phyloP scores from a whole-genome alignment of 2,797 vertebrate genomes.

The Vultur gryphus region DNA sequence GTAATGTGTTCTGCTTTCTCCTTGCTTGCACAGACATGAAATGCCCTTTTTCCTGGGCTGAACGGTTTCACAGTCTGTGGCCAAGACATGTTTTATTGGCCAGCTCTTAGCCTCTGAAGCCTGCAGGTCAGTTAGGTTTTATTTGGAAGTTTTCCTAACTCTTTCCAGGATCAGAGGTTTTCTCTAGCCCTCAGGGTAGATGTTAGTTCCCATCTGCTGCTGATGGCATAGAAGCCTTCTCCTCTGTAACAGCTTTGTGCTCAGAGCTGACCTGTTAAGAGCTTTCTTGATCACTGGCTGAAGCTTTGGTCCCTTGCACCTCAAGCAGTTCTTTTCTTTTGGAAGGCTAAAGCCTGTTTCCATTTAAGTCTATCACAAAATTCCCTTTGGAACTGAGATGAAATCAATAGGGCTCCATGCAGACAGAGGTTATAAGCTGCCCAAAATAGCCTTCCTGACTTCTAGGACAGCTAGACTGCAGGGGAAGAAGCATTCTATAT shows the following conservation, averaged over 20 bases:
- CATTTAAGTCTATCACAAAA: neutral
- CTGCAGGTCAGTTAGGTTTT: neutral
- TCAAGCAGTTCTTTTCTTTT: neutral
- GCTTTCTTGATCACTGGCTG: neutral
- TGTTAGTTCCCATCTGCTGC: neutral
- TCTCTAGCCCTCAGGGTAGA: neutral
- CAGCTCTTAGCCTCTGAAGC: neutral
- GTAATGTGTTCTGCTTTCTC: neutral
- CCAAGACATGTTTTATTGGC: neutral
- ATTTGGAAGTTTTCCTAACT: neutral
- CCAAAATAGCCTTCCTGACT: neutral
- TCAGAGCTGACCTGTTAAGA: neutral
- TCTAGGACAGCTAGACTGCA: neutral
- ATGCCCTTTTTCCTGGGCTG: neutral
- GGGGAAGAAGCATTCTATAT: neutral
- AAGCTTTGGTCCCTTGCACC: neutral
- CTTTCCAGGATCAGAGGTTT: neutral
- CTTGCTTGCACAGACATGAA: neutral
- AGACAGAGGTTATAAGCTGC: neutral
- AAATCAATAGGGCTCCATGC: neutral
- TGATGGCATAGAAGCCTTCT: neutral
- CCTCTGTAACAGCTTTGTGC: neutral
- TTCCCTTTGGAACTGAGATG: neutral
- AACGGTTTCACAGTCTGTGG: neutral
- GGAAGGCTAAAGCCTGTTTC: neutral